phyloP scores from a whole-genome alignment of 2,888 invertebrate genomes.

The Pyrgus malvae region DNA sequence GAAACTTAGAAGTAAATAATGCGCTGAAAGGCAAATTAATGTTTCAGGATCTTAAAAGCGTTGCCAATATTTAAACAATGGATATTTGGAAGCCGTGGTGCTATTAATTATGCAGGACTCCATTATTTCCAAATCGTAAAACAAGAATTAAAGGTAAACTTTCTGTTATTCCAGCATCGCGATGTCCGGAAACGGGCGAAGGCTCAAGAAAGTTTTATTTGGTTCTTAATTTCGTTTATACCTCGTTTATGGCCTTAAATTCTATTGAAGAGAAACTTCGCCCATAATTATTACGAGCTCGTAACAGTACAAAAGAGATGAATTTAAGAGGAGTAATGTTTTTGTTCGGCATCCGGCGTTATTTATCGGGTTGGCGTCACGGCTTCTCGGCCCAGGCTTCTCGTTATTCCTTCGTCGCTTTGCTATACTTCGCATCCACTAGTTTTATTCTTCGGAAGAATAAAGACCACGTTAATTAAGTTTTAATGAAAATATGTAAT shows the following conservation, averaged over 20 bases:
- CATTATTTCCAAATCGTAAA: slow-evolving; percentile 8
- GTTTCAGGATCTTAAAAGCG: too few species aligned
- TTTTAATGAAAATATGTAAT: too few species aligned
- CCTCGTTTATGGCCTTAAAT: slow-evolving; percentile 17
- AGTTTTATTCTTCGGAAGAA: too few species aligned
- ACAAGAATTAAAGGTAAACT: slow-evolving; percentile 11
- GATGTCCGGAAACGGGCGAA: slow-evolving; percentile 10
- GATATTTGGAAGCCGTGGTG: neutral
- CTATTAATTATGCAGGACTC: neutral
- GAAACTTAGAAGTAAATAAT: too few species aligned
- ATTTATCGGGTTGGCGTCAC: neutral
- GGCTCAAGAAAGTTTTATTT: slow-evolving; percentile 22
- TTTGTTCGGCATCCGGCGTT: slow-evolving; percentile 2
- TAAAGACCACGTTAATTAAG: too few species aligned
- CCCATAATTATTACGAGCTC: slow-evolving; percentile 14
- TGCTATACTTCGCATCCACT: too few species aligned
- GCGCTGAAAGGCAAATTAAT: too few species aligned
- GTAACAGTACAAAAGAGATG: slow-evolving; percentile 12
- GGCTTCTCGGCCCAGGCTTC: neutral
- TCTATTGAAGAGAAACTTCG: slow-evolving; percentile 21
- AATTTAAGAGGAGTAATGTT: slow-evolving; percentile 13
- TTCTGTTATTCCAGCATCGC: neutral
- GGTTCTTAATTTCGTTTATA: slow-evolving; percentile 19
- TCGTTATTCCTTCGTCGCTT: neutral
- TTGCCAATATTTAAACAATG: neutral